Evolutionary conservation across 2,888 invertebrate genomes (phyloP).

Genomic region (Drosophila antonietae): DNA sequence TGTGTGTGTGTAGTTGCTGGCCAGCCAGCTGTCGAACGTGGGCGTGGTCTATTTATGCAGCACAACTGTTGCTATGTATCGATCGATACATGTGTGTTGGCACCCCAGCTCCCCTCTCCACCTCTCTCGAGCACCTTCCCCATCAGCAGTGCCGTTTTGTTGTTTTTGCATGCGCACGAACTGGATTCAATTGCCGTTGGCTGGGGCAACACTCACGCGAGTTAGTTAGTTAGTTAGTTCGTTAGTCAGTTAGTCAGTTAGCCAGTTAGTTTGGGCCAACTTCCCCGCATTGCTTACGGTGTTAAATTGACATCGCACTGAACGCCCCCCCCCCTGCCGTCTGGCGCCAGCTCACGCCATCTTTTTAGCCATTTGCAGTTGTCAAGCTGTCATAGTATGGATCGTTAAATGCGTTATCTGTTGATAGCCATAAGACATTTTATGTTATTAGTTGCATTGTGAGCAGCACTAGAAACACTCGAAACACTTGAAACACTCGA

Average conservation of each 20-base stretch:
- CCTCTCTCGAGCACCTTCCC: background rate
- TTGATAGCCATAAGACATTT: constrained; percentile 74
- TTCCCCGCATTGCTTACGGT: constrained; percentile 64
- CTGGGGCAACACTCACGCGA: constrained; percentile 54
- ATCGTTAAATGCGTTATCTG: constrained; percentile 77
- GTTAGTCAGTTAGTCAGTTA: constrained; percentile 39
- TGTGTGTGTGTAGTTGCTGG: constrained; percentile 10
- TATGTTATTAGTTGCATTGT: constrained; percentile 73
- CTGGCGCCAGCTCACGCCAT: constrained; percentile 47
- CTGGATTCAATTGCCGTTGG: constrained; percentile 64
- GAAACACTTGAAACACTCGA: constrained; percentile 7
- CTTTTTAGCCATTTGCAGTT: constrained; percentile 63
- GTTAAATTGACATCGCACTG: constrained; percentile 53
- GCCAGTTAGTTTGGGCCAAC: constrained; percentile 36
- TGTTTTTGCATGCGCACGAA: constrained; percentile 54
- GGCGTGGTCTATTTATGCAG: constrained; percentile 75
- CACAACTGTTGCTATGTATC: constrained; percentile 56
- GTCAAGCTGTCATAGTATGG: constrained; percentile 73
- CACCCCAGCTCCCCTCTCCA: background rate
- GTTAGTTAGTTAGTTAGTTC: constrained; percentile 47
- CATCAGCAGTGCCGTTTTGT: constrained; percentile 7
- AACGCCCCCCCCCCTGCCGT: background rate
- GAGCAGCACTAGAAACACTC: constrained; percentile 34
- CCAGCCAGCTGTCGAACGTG: constrained; percentile 53
- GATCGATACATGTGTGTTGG: constrained; percentile 29